phyloP scores from a whole-genome alignment of 2,888 invertebrate species.

The Serrognathus titanus region DNA sequence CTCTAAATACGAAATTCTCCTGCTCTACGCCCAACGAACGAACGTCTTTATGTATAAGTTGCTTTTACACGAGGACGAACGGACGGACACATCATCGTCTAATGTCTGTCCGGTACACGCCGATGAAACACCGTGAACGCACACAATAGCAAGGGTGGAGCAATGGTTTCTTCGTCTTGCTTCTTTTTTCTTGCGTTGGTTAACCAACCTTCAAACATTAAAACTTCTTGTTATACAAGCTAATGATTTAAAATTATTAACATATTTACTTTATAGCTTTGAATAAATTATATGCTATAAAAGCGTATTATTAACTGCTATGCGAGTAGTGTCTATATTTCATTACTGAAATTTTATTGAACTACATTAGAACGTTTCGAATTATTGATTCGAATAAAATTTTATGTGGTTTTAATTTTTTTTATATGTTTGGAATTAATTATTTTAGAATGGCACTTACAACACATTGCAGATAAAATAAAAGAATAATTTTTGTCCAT shows the following conservation, averaged over 20 bases:
- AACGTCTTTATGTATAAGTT: no score
- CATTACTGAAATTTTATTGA: no score
- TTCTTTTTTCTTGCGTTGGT: not conserved
- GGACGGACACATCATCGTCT: not conserved
- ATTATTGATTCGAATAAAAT: no score
- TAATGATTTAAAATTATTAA: conserved; percentile 2
- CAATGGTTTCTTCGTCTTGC: not conserved
- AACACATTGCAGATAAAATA: no score
- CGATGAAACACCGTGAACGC: not conserved
- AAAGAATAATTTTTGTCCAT: no score
- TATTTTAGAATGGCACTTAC: no score
- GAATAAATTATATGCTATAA: not conserved
- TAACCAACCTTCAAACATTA: not conserved
- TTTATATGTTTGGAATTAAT: no score
- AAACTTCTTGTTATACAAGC: not conserved
- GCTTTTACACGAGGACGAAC: no score
- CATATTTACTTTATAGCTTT: not conserved
- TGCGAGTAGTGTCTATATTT: not conserved
- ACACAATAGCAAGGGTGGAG: not conserved
- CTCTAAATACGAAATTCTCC: not conserved
- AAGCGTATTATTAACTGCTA: not conserved
- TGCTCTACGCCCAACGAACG: no score
- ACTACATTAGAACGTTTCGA: no score
- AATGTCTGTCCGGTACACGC: not conserved
- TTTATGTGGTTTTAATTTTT: no score